Evolutionary conservation across 2,888 invertebrate genomes (phyloP), one percentile per base, ranked within the genome.

Genomic region (Parnassius glacialis): DNA sequence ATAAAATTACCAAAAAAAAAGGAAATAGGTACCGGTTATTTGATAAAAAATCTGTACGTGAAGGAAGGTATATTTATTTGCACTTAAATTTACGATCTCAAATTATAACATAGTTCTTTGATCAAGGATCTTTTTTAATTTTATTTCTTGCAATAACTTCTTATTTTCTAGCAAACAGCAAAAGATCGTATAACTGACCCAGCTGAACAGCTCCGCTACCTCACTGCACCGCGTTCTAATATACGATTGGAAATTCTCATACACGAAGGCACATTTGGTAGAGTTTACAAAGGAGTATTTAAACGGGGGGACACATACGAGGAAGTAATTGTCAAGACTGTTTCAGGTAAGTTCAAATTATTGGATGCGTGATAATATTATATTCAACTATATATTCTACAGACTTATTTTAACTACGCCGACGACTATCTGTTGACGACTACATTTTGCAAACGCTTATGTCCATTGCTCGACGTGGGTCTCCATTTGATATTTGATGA

Each of bases 221-320:
- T 95, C 34, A 90, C 93, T 3, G 93, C 94, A 3, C 88, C 93
- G 34, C 90, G 94, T n/a, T 88, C 93, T 12, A 93, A 93, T 68
- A 92, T 95, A 44, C 88, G 92, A 10, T 85, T 94, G 42, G 93
- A 93, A 65, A 92, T 92, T 55, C 80, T 94, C 1, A 84, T 94
- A 1, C 95, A 95, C 71, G 95, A 96, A 90, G 98, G 98, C 44
- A 97, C 97, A 52, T 98, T 97, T 79, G 97, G 98, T 1, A 94
- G 95, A 65, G 94, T 97, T 50, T 97, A 96, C 85, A 94, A 94
- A 72, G 98, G 97, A 50, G 93, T 94, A 12, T 92, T 93, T 75
- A 94, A 94, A 72, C 83, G 90, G 63, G 93, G 93, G 3, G 93
- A 93, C 20, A 87, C 87, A 10, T 93, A 95, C 69, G 94, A 95